phyloP scores from a whole-genome alignment of 1,140 invertebrate species.

The Scaptomyza montana region DNA sequence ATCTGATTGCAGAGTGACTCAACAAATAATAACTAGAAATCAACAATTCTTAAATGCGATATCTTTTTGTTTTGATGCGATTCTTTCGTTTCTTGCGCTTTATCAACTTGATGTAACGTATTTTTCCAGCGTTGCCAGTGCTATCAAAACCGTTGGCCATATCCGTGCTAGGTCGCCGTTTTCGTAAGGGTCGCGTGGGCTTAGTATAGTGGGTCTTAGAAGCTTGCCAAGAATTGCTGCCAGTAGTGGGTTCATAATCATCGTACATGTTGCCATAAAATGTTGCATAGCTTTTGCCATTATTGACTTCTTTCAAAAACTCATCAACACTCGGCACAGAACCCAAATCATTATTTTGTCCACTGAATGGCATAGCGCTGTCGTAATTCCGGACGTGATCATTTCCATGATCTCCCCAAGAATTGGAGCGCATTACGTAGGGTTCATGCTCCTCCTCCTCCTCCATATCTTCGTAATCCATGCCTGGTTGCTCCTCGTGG shows the following conservation, averaged over 20 bases:
- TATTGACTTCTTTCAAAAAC: constrained; percentile 36
- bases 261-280: constrained; percentile 45
- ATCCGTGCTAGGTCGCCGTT: constrained; percentile 11
- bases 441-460: constrained; percentile 25
- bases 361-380: constrained; percentile 61
- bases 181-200: not conserved
- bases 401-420: too few species aligned
- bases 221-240: constrained; percentile 16
- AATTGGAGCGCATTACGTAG: too few species aligned
- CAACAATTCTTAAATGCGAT: constrained; percentile 46
- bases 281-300: constrained; percentile 6
- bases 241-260: constrained; percentile 32
- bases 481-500: constrained; percentile 19
- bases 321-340: constrained; percentile 56
- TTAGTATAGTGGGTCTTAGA: constrained; percentile 20
- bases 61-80: constrained; percentile 58
- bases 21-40: constrained; percentile 15
- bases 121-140: constrained; percentile 12
- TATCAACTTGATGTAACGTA: constrained; percentile 59
- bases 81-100: constrained; percentile 67
- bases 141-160: not conserved
- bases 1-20: constrained; percentile 12
- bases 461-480: constrained; percentile 13
- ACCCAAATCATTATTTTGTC: constrained; percentile 47
- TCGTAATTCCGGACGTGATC: constrained; percentile 37